Conservation (phyloP, 2,888 invertebrate species). For the Tenthredo distinguenda region DNA sequence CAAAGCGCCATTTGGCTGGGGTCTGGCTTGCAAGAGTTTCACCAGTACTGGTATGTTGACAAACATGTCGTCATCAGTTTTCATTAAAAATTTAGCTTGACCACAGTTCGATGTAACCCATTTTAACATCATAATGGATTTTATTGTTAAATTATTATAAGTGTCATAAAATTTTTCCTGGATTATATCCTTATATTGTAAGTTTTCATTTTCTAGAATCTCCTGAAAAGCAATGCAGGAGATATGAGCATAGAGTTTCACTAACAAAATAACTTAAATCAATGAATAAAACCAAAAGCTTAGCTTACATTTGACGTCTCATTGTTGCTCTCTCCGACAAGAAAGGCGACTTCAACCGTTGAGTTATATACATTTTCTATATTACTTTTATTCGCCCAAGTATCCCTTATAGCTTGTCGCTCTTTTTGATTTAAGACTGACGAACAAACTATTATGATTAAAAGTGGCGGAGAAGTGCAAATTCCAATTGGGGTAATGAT, state of each 20-base stretch:
- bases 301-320: constrained; percentile 79
- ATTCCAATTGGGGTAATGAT: constrained; percentile 82
- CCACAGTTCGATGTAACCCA: constrained; percentile 87
- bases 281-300: not conserved
- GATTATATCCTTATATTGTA: constrained; percentile 87
- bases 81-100: constrained; percentile 85
- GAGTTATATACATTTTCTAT: constrained; percentile 75
- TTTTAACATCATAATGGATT: constrained; percentile 91
- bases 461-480: constrained; percentile 80
- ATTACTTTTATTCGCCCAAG: constrained; percentile 83
- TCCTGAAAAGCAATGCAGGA: constrained; percentile 76
- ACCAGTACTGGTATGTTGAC: constrained; percentile 87
- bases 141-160: constrained; percentile 92
- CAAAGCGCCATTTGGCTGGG: constrained; percentile 79
- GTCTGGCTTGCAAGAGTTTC: constrained; percentile 69
- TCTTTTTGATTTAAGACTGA: constrained; percentile 85
- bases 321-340: constrained; percentile 83
- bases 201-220: constrained; percentile 84
- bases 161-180: constrained; percentile 92
- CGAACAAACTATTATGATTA: constrained; percentile 89
- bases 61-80: constrained; percentile 94
- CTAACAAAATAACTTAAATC: not conserved
- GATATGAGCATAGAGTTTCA: constrained; percentile 9
- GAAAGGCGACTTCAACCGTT: constrained; percentile 79
- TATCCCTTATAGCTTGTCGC: constrained; percentile 85